These are phyloP conservation scores for Anagyrus pseudococci DNA, from an alignment of 2,888 invertebrate species.

Conservation along the genomic window DNA sequence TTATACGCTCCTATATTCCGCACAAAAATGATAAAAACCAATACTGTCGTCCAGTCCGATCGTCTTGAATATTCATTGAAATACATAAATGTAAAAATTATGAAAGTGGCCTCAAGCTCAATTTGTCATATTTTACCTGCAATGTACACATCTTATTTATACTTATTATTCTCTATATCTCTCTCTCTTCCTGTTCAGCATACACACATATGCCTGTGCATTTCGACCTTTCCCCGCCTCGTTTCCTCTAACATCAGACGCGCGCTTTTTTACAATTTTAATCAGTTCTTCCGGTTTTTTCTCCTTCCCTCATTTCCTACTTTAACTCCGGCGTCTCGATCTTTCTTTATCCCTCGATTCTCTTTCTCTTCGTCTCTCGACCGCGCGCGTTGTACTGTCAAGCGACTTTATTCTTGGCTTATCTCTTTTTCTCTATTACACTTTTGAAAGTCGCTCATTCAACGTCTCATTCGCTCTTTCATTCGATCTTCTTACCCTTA, in stretches of 20 bases:
- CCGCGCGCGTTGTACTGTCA: not conserved
- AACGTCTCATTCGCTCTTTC: conserved; percentile 16
- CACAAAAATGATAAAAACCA: too few species aligned
- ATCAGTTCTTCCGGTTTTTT: conserved; percentile 34
- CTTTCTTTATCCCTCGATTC: not conserved
- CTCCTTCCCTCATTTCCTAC: conserved; percentile 37
- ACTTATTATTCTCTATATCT: too few species aligned
- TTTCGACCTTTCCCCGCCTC: conserved; percentile 38
- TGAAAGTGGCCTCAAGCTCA: too few species aligned
- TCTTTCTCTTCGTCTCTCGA: not conserved
- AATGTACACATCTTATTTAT: too few species aligned
- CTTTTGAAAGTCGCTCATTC: conserved; percentile 31
- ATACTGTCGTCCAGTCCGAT: too few species aligned
- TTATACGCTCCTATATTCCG: too few species aligned
- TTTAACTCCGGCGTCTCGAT: conserved; percentile 12
- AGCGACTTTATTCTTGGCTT: conserved; percentile 13
- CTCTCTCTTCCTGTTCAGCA: conserved; percentile 15
- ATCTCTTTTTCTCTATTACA: conserved; percentile 28
- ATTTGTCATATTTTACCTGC: too few species aligned
- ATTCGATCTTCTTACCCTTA: conserved; percentile 12
- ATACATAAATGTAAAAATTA: too few species aligned
- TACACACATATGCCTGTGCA: conserved; percentile 31
- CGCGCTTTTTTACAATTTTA: conserved; percentile 24
- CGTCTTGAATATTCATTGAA: too few species aligned
- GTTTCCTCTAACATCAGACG: not conserved